A percentile compares a stretch with the other conserved stretches of the same genome.
These are phyloP conservation scores for Lanistes nyassanus DNA, from an alignment of 1,140 invertebrate species.

Conservation along the genomic window DNA sequence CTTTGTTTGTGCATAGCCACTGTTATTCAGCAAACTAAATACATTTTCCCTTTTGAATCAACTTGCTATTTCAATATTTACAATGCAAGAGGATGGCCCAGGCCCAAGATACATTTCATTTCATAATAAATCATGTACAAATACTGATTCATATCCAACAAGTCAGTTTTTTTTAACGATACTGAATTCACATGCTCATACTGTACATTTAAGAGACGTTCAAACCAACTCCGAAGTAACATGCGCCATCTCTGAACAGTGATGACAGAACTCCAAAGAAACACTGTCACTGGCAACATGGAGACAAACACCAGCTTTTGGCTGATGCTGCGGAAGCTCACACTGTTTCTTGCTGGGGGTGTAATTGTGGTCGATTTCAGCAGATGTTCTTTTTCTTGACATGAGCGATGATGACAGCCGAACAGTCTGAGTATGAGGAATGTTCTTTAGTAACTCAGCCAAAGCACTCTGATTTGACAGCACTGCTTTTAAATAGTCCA, in stretches of 20 bases:
- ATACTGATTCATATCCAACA: too few species aligned
- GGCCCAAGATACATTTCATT: too few species aligned
- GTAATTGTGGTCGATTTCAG: conserved; percentile 50
- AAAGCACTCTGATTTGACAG: conserved; percentile 60
- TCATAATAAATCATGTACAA: too few species aligned
- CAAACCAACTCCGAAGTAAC: too few species aligned
- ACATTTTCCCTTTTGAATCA: too few species aligned
- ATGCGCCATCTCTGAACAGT: conserved; percentile 34
- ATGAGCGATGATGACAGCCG: conserved; percentile 48
- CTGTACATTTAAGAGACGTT: too few species aligned
- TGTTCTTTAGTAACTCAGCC: conserved; percentile 56
- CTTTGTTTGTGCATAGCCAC: too few species aligned
- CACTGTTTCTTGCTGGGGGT: conserved; percentile 17
- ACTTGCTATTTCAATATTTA: too few species aligned
- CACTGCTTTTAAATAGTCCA: conserved; percentile 58
- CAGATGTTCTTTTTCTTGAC: conserved; percentile 38
- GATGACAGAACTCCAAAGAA: conserved; percentile 59
- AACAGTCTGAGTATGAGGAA: conserved; percentile 51
- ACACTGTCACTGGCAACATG: conserved; percentile 58
- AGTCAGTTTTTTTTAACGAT: too few species aligned
- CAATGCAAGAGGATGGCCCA: too few species aligned
- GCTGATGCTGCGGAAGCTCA: not conserved
- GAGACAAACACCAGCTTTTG: conserved; percentile 56
- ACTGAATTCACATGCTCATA: too few species aligned
- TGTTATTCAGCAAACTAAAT: too few species aligned